These are phyloP conservation scores for Mallotus villosus DNA, from an alignment of 2,797 vertebrate genomes.

Conservation along the genomic window DNA sequence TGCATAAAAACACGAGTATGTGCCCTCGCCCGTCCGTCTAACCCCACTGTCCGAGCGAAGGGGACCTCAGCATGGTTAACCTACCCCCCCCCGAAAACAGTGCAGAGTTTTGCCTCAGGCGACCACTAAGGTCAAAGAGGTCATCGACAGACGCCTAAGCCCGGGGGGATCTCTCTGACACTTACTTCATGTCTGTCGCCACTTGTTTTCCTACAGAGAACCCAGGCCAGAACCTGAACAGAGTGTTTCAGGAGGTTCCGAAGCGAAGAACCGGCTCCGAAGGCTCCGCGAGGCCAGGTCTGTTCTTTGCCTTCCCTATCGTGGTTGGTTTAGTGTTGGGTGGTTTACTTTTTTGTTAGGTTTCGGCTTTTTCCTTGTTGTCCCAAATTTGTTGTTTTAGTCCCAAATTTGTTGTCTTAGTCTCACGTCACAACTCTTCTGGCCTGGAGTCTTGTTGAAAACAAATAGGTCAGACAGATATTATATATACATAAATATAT, in stretches of 20 bases:
- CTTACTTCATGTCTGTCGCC: conserved; percentile 59
- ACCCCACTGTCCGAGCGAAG: no score
- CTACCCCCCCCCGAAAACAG: not conserved
- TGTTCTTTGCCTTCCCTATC: conserved; percentile 82
- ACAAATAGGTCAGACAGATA: conserved; percentile 27
- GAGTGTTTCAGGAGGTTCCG: conserved; percentile 95
- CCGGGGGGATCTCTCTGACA: conserved; percentile 2
- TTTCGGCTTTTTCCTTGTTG: conserved; percentile 50
- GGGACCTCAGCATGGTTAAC: not conserved
- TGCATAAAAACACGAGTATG: no score
- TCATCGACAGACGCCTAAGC: not conserved
- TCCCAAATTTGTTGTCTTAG: conserved; percentile 13
- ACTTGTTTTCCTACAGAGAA: conserved; percentile 96
- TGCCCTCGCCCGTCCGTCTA: no score
- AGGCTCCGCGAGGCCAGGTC: conserved; percentile 90
- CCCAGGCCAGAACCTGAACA: conserved; percentile 96
- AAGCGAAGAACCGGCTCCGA: conserved; percentile 93
- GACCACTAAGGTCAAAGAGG: no score
- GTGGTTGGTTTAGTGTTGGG: conserved; percentile 74
- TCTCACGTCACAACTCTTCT: conserved; percentile 61
- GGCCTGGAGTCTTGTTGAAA: conserved; percentile 89
- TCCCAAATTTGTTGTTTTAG: conserved; percentile 24
- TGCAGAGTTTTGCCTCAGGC: no score
- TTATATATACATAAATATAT: no score
- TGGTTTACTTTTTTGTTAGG: conserved; percentile 61